These are phyloP conservation scores for Lepidocyrtinus sp. DNA, from an alignment of 2,888 invertebrate genomes.

Conservation along the genomic window DNA sequence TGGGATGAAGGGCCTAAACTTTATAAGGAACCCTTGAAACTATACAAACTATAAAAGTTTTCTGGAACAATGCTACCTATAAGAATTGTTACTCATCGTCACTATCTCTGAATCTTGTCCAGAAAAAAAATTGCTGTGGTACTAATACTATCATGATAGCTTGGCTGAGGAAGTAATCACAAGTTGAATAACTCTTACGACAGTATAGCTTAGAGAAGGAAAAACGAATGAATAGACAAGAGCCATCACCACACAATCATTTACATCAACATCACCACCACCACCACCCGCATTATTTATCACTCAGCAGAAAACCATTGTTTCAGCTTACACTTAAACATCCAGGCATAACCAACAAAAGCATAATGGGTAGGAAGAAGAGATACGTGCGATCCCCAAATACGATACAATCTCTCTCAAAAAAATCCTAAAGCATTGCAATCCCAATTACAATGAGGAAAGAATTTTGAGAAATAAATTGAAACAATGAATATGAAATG, in stretches of 20 bases:
- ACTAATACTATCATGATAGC: too few relatives aligned
- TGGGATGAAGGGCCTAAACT: background rate
- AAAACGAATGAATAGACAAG: background rate
- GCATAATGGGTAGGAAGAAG: too few relatives aligned
- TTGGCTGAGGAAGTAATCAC: background rate
- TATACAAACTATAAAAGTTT: background rate
- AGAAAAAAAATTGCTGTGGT: too few relatives aligned
- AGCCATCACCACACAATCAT: constrained; percentile 1
- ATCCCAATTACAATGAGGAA: background rate
- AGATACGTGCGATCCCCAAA: background rate
- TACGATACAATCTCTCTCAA: constrained; percentile 32
- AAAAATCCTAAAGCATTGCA: background rate
- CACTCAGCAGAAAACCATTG: background rate
- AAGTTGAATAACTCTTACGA: too few relatives aligned
- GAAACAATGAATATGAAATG: constrained; percentile 11
- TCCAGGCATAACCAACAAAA: too few relatives aligned
- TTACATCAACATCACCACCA: background rate
- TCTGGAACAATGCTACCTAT: background rate
- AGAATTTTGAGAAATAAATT: background rate
- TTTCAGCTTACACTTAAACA: background rate
- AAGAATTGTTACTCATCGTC: background rate
- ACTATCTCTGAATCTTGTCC: constrained; percentile 3
- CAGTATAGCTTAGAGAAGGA: too few relatives aligned
- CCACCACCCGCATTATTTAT: constrained; percentile 23
- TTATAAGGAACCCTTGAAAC: background rate